Evolutionary conservation across 2,113 vertebrate species (phyloP).

Genomic region (Dromaius novaehollandiae): DNA sequence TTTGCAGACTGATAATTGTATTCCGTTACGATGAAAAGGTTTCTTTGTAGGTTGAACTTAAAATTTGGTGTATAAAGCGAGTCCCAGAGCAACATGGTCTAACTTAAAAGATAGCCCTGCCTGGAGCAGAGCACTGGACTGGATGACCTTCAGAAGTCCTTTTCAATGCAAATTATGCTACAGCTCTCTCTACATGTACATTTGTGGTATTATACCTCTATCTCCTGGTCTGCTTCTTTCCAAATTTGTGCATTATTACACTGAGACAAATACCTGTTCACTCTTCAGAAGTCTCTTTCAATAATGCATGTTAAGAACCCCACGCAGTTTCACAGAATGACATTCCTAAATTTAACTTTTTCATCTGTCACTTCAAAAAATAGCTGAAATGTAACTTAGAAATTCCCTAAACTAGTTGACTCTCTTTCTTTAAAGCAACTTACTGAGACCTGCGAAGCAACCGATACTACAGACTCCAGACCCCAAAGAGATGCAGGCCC

Average conservation of each 20-base stretch:
- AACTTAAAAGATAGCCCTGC: not conserved
- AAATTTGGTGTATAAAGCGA: not conserved
- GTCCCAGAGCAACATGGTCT: not conserved
- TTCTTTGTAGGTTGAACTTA: constrained; percentile 29
- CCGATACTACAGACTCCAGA: constrained; percentile 62
- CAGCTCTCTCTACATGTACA: not conserved
- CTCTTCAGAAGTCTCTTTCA: constrained; percentile 35
- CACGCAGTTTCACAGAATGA: constrained; percentile 5
- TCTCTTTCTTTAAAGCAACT: constrained; percentile 74
- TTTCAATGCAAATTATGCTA: constrained; percentile 27
- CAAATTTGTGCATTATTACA: not conserved
- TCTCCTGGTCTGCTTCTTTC: constrained; percentile 15
- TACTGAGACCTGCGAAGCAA: constrained; percentile 81
- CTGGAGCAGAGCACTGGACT: constrained; percentile 15
- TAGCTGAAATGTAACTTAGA: not conserved
- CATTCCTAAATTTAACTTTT: not conserved
- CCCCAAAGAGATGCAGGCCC: not conserved
- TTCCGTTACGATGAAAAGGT: constrained; percentile 27
- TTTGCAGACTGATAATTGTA: not conserved
- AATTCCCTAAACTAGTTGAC: not conserved
- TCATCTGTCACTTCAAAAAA: constrained; percentile 23
- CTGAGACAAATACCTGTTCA: not conserved
- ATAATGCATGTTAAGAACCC: constrained; percentile 40
- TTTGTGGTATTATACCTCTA: constrained; percentile 21
- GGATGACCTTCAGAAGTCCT: constrained; percentile 51